Evolutionary conservation across 1,140 invertebrate genomes (phyloP).

Genomic region (Drosophila pectinifera): DNA sequence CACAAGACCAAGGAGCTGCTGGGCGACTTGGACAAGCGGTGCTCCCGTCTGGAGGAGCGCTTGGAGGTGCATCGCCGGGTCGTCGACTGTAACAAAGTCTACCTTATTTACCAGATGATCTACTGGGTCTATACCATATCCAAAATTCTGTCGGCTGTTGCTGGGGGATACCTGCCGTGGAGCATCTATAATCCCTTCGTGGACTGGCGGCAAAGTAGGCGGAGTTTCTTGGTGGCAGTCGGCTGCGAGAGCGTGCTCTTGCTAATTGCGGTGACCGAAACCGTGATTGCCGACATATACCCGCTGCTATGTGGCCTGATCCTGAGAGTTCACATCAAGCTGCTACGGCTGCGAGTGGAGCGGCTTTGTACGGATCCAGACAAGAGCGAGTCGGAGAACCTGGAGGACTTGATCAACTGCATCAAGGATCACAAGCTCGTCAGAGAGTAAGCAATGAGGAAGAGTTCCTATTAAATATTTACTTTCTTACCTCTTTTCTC

Average conservation of each 20-base stretch:
- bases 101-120: slow-evolving; percentile 14
- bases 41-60: slow-evolving; percentile 10
- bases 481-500: not conserved
- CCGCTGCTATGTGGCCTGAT: slow-evolving; percentile 32
- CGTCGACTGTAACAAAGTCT: slow-evolving; percentile 38
- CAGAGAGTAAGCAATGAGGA: slow-evolving; percentile 24
- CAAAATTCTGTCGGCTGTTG: slow-evolving; percentile 10
- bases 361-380: slow-evolving; percentile 32
- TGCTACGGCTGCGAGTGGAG: slow-evolving; percentile 30
- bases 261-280: not conserved
- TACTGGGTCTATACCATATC: slow-evolving; percentile 20
- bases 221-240: slow-evolving; percentile 19
- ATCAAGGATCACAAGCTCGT: slow-evolving; percentile 53
- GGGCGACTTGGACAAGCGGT: slow-evolving; percentile 36
- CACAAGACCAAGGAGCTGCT: slow-evolving; percentile 21
- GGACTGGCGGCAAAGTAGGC: slow-evolving; percentile 24
- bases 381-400: slow-evolving; percentile 17
- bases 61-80: slow-evolving; percentile 31
- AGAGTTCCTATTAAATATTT: not conserved
- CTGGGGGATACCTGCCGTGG: slow-evolving; percentile 33
- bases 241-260: slow-evolving; percentile 23
- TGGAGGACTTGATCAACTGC: slow-evolving; percentile 38
- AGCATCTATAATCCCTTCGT: slow-evolving; percentile 48
- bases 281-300: slow-evolving; percentile 35
- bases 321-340: slow-evolving; percentile 27